Evolutionary conservation across 2,113 vertebrate genomes (phyloP), one percentile per base, ranked within the genome.

Genomic region (Gnathonemus echidnorhynchus): DNA sequence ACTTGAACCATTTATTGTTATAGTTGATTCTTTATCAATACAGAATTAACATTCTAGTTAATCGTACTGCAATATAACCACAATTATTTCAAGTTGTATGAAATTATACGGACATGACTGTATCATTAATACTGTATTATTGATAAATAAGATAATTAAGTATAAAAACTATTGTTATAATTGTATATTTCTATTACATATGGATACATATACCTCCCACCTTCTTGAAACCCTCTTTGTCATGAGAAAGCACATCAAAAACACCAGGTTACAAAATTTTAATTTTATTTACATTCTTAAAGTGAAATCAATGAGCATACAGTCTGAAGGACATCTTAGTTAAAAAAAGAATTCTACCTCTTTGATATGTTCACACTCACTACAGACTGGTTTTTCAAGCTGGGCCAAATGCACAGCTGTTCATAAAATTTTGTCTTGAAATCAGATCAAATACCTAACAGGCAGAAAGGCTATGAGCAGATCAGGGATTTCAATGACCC

Each of bases 271-370:
- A 96, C 92, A 96, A 96, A 96, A 95, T 92, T 80, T 91, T 94
- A 91, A 93, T 95, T 95, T 96, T 93, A 95, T 96, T 95, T 95
- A 96, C 95, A 96, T 93, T 90, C 92, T 91, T 90, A 92, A 88
- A 94, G 92, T 90, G 42, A 93, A 92, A 92, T 87, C 70, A 83
- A 92, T 90, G 74, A 93, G 89, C 86, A 66, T 53, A 91, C 13
- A 92, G 91, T 93, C 80, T 91, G 53, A 89, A 53, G 62, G 84
- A 74, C 56, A 88, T 91, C 74, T 92, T 31, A 50, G 84, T 91
- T 91, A 91, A 24, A 52, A 91, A 91, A 39, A 58, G 89, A 91
- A 31, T 86, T 48, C 53, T 49, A 58, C 49, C 45, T 87, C 52
- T 87, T 46, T 74, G 66, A 90, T 45, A 89, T 74, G 87, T 83